Base-by-base conservation (phyloP, 2,888 invertebrate species). In the Drosophila meridiana region DNA sequence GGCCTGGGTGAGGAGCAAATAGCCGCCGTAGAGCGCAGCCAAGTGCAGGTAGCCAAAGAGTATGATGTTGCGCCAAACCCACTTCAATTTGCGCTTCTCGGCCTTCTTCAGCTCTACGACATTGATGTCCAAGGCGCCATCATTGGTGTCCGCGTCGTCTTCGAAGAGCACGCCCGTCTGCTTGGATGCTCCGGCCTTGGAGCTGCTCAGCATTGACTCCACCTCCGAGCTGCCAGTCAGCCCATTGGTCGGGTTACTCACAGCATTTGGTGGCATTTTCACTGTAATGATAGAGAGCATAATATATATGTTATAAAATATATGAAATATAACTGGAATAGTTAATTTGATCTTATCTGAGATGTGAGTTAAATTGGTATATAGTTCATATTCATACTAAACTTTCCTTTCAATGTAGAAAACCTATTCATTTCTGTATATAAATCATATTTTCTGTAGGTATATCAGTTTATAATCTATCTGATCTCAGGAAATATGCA, bases 51-150 rank as follows among this genome's bases (percentile, higher is more conserved):
- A 96, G 3, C 94, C 93, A 90, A 97, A 97, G 0, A 96, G 94
- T 4, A 96, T 92, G 53, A 97, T 96, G 90, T 97, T 98, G 73
- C 96, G 94, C 97, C 97, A 98, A 2, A 98, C 97, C 61, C 96
- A 92, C 87, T 95, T 93, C 61, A 94, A 90, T 70, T 95, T 94
- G 36, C 94, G 93, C 58, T 94, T 93, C 77, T 95, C 95, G 0
- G 95, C 95, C 42, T 87, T 87, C 68, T 95, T 95, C 26, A 94
- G 90, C 36, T 93, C 91, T 0, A 93, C 93, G 1, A 95, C 94
- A 78, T 95, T 94, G 78, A 93, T 94, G 38, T 91, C 94, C 38
- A 95, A 90, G 0, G 94, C 95, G 9, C 94, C 93, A 87, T 95
- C 95, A 2, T 93, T 70, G 2, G 95, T 95, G 80, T 95, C 95